These are phyloP conservation scores for Caenorhabditis japonica DNA, from an alignment of 2,888 invertebrate genomes.

Conservation along the genomic window DNA sequence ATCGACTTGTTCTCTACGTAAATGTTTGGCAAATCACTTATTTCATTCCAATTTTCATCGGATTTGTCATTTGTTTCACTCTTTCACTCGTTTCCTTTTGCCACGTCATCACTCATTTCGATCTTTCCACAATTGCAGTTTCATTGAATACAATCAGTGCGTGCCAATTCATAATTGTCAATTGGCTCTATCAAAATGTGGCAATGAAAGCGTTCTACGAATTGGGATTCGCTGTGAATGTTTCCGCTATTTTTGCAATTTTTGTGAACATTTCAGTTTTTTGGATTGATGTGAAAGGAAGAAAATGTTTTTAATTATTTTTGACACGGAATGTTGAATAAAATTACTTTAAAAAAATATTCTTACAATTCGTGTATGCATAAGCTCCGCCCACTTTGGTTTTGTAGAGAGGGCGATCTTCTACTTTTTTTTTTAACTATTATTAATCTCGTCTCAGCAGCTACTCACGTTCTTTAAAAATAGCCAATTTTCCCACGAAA, in stretches of 20 bases:
- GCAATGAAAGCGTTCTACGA: conserved; percentile 28
- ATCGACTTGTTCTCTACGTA: conserved; percentile 33
- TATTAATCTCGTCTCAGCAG: too few species aligned
- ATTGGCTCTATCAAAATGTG: conserved; percentile 35
- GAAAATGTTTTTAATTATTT: conserved; percentile 4
- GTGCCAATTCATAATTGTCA: conserved; percentile 34
- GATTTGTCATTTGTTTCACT: conserved; percentile 23
- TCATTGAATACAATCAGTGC: conserved; percentile 22
- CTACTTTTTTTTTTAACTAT: too few species aligned
- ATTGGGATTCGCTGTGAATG: conserved; percentile 5
- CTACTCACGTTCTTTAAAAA: too few species aligned
- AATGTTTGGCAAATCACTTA: conserved; percentile 39
- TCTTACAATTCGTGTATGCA: too few species aligned
- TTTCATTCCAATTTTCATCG: conserved; percentile 29
- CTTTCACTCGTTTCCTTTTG: conserved; percentile 31
- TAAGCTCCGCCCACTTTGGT: too few species aligned
- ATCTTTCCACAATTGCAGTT: conserved; percentile 25
- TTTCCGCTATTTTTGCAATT: conserved; percentile 12
- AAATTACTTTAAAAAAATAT: conserved; percentile 14
- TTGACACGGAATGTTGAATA: not conserved
- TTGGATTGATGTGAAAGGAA: conserved; percentile 22
- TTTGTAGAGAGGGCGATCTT: too few species aligned
- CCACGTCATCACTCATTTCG: conserved; percentile 34
- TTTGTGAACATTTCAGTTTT: conserved; percentile 18
- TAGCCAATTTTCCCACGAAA: too few species aligned